phyloP scores from a whole-genome alignment of 2,797 vertebrate genomes.

The Lepilemur septentrionalis region DNA sequence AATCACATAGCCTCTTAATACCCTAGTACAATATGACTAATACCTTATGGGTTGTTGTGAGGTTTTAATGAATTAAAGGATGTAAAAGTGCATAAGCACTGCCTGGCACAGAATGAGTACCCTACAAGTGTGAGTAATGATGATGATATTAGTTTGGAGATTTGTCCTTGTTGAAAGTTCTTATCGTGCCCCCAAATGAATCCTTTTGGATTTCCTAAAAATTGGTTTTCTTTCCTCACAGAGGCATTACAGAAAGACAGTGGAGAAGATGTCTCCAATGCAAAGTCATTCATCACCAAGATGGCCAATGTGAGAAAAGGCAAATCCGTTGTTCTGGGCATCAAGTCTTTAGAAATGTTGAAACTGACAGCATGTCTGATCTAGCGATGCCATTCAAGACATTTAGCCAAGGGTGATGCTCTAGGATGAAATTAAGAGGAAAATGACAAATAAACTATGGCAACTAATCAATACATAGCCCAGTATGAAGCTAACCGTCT shows the following conservation, averaged over 20 bases:
- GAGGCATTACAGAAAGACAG: not conserved
- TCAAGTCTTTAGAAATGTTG: constrained; percentile 82
- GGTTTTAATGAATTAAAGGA: constrained; percentile 36
- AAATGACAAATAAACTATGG: constrained; percentile 94
- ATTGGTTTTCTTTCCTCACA: not conserved
- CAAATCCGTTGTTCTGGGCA: constrained; percentile 80
- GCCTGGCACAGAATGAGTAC: not conserved
- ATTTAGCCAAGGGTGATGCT: constrained; percentile 89
- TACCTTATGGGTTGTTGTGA: not conserved
- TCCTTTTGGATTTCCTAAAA: constrained; percentile 44
- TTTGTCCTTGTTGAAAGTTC: constrained; percentile 23
- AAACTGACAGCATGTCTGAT: constrained; percentile 85
- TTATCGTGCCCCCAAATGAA: constrained; percentile 13
- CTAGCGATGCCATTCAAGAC: constrained; percentile 86
- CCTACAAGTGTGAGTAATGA: not conserved
- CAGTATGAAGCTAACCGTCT: constrained; percentile 84
- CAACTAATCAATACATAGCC: constrained; percentile 97
- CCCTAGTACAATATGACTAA: not conserved
- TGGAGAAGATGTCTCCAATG: not conserved
- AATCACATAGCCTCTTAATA: not conserved
- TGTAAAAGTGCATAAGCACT: not conserved
- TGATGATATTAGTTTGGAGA: not conserved
- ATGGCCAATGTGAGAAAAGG: constrained; percentile 71
- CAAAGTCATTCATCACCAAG: constrained; percentile 48
- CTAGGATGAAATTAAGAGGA: constrained; percentile 92